Evolutionary conservation across 2,888 invertebrate genomes (phyloP).

Genomic region (Phyto melanocephala): DNA sequence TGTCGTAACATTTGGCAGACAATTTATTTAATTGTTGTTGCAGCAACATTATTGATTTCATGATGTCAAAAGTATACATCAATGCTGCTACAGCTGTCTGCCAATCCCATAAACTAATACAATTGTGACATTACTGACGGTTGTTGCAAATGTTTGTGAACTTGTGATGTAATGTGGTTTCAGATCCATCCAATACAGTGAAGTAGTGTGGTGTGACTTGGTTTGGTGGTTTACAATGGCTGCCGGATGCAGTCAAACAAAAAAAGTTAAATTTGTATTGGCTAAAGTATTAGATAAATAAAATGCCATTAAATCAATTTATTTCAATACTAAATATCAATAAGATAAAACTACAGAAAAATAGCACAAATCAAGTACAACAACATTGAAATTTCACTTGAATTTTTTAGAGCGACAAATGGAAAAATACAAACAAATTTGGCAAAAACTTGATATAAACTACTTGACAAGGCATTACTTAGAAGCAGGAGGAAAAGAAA

Average conservation of each 20-base stretch:
- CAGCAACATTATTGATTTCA: conserved; percentile 50
- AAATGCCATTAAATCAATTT: conserved; percentile 60
- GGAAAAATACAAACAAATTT: not conserved
- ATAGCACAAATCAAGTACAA: not conserved
- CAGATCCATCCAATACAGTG: not conserved
- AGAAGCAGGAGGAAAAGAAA: not conserved
- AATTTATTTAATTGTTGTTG: conserved; percentile 49
- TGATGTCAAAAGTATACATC: conserved; percentile 27
- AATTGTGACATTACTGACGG: not conserved
- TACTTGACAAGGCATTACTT: conserved; percentile 31
- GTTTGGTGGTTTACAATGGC: conserved; percentile 32
- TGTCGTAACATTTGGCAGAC: conserved; percentile 56
- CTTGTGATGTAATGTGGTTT: conserved; percentile 10
- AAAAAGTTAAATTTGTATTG: conserved; percentile 34
- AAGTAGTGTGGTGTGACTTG: not conserved
- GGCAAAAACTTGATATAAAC: no score
- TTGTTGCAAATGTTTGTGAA: not conserved
- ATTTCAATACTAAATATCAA: conserved; percentile 52
- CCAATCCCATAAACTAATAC: conserved; percentile 14
- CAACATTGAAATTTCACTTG: conserved; percentile 28
- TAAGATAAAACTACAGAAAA: conserved; percentile 21
- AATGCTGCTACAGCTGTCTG: not conserved
- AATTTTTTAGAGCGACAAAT: not conserved
- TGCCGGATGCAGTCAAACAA: conserved; percentile 18
- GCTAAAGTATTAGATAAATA: conserved; percentile 53